These are phyloP conservation scores for Taurulus bubalis DNA, from an alignment of 2,113 vertebrate species.

Conservation along the genomic window DNA sequence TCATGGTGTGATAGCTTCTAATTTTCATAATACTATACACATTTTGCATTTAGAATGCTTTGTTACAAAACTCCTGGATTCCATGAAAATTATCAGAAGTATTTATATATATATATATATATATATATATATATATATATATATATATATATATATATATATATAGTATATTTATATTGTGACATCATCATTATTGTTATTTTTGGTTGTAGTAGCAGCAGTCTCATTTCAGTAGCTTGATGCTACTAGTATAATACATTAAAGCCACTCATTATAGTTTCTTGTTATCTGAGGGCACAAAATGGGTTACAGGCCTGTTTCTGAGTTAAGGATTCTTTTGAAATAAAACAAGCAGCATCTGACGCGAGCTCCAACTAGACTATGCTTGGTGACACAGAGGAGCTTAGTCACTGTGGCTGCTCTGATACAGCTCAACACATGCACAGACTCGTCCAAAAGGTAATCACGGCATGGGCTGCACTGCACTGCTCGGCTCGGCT, in stretches of 20 bases:
- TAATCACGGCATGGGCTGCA: constrained; percentile 44
- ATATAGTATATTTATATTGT: too few relatives aligned
- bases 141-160: too few relatives aligned
- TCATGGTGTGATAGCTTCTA: too few relatives aligned
- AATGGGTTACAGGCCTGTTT: not conserved
- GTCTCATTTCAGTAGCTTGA: not conserved
- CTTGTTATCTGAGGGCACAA: not conserved
- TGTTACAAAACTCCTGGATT: not conserved
- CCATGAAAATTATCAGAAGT: not conserved
- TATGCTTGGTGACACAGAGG: constrained; percentile 26
- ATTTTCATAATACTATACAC: too few relatives aligned
- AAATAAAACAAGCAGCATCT: not conserved
- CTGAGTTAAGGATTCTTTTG: not conserved
- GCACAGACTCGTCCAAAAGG: constrained; percentile 68
- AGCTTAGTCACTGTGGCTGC: constrained; percentile 57
- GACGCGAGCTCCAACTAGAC: not conserved
- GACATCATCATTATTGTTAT: not conserved
- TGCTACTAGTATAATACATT: not conserved
- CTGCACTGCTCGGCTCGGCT: constrained; percentile 19
- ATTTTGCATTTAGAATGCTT: not conserved
- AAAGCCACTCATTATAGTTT: not conserved
- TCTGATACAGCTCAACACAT: constrained; percentile 67
- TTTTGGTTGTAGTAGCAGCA: not conserved
- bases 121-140: too few relatives aligned
- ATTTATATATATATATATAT: too few relatives aligned